Evolutionary conservation across 2,797 vertebrate genomes (phyloP).

Genomic region (Discoglossus pictus): DNA sequence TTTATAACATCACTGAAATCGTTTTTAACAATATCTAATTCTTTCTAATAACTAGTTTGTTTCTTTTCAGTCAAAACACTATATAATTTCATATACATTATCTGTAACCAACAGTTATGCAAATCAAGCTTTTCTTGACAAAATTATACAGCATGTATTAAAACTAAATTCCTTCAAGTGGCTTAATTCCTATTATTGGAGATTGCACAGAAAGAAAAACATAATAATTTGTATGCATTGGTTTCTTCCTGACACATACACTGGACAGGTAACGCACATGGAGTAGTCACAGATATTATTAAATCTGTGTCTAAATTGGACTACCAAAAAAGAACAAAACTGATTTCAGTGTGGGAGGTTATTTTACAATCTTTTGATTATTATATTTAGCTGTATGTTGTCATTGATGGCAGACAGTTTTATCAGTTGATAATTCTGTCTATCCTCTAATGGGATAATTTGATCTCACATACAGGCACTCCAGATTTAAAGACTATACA

Average conservation of each 20-base stretch:
- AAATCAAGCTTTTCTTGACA: constrained; percentile 37
- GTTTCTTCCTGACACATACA: neutral
- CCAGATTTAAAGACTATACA: neutral
- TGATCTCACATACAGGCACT: neutral
- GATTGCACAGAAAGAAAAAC: constrained; percentile 29
- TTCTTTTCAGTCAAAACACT: constrained; percentile 33
- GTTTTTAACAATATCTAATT: constrained; percentile 32
- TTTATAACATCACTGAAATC: constrained; percentile 41
- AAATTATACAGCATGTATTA: constrained; percentile 51
- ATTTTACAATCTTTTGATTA: constrained; percentile 30
- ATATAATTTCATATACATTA: constrained; percentile 44
- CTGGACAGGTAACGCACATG: constrained; percentile 8
- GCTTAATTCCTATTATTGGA: constrained; percentile 1
- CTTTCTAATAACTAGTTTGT: constrained; percentile 41
- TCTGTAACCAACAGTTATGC: constrained; percentile 35
- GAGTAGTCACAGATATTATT: constrained; percentile 37
- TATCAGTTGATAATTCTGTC: constrained; percentile 3
- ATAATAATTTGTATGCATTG: neutral
- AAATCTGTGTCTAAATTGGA: constrained; percentile 42
- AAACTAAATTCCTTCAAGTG: constrained; percentile 38
- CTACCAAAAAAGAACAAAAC: constrained; percentile 25
- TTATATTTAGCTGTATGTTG: constrained; percentile 33
- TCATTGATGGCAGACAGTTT: constrained; percentile 23
- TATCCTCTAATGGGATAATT: constrained; percentile 2
- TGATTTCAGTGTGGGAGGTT: constrained; percentile 13